Conservation (phyloP, 2,888 invertebrate genomes). For the Heliconius charithonia region DNA sequence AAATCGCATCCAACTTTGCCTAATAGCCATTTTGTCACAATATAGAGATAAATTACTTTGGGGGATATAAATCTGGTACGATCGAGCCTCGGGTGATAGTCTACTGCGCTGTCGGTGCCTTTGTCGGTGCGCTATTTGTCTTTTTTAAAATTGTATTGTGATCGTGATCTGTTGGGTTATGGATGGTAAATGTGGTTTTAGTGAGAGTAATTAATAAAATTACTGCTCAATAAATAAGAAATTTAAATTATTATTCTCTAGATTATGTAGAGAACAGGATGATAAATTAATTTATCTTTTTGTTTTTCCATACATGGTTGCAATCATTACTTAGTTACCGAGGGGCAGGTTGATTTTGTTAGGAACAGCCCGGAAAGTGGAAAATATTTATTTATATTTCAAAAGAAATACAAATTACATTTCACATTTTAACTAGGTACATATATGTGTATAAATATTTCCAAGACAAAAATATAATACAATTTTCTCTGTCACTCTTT, state of each 20-base stretch:
- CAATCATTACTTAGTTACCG: too few species aligned
- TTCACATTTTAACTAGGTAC: too few species aligned
- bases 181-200: background rate
- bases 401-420: too few species aligned
- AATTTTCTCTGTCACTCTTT: too few species aligned
- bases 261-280: background rate
- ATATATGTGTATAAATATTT: too few species aligned
- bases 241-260: background rate
- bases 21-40: conserved; percentile 74
- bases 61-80: conserved; percentile 22
- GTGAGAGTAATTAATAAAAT: background rate
- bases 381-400: too few species aligned
- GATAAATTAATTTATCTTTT: background rate
- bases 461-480: too few species aligned
- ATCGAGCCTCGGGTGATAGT: conserved; percentile 18
- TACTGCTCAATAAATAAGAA: background rate
- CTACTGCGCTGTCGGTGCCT: conserved; percentile 17
- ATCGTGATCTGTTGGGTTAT: background rate
- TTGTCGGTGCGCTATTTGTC: conserved; percentile 23
- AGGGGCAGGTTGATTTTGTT: too few species aligned
- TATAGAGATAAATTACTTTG: conserved; percentile 68
- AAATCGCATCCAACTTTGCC: conserved; percentile 51
- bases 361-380: too few species aligned
- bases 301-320: background rate
- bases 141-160: background rate